Evolutionary conservation across 2,797 vertebrate genomes (phyloP), one percentile per base, ranked within the genome.

Genomic region (Parauchenoglanis punctatus): DNA sequence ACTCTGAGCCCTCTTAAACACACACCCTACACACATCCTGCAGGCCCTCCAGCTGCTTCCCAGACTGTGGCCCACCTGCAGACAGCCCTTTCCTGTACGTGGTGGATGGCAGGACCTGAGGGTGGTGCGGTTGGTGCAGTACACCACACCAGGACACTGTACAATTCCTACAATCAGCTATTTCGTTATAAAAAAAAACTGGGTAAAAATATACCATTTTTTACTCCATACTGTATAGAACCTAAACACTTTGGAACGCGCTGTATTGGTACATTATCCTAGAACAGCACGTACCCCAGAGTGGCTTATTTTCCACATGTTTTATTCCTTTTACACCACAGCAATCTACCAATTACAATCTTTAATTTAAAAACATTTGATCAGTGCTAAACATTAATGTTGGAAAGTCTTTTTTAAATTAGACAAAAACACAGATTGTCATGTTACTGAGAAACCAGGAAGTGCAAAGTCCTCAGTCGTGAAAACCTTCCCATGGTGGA

Each of bases 31-130:
- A 76, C 20, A 35, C 73, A 88, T 83, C 87, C 75, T 80, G 73
- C 75, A 81, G 59, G 15, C 63, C 87, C 82, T 91, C 91, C 94
- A 95, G 94, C 94, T 95, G 95, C 91, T 96, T 94, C 93, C 94
- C 91, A 44, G 87, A 86, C 80, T 92, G 59, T 31, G 65, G 91
- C 87, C 87, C 88, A 91, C 86, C 91, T 88, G 90, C 86, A 91
- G 86, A 89, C 85, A 87, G 86, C 54, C 75, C 54, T 89, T 90
- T 91, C 91, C 91, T 90, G 91, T 68, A 63, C 84, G 76, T 81
- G 87, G 85, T 85, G 83, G 72, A 83, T 12, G 12, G 35, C 25
- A 65, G 84, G 70, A 84, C 86, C 87, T 77, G 28, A 63, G 78
- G 56, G 87, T 85, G 58, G 25, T 35, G 59, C 78, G 65, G 28